These are phyloP conservation scores for Xestia c-nigrum DNA, from an alignment of 2,888 invertebrate species.

Conservation along the genomic window DNA sequence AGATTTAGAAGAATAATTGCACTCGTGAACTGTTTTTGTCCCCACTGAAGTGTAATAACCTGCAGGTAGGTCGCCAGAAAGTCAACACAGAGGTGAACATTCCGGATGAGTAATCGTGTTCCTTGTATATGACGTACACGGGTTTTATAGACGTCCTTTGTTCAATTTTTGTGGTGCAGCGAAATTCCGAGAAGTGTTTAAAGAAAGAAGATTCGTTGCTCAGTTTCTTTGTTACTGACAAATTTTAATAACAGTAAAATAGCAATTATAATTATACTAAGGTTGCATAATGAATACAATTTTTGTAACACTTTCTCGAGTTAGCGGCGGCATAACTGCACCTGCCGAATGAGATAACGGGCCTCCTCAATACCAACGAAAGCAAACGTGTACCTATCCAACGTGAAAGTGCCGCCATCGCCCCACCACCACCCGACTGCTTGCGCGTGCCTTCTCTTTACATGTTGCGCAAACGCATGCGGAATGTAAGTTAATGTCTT, in stretches of 20 bases:
- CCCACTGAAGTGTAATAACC: slow-evolving; percentile 84
- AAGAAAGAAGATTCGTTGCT: slow-evolving; percentile 32
- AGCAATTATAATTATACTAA: slow-evolving; percentile 52
- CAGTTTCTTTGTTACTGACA: slow-evolving; percentile 17
- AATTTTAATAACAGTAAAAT: slow-evolving; percentile 48
- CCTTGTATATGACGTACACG: slow-evolving; percentile 71
- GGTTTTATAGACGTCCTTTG: slow-evolving; percentile 66
- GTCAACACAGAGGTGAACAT: slow-evolving; percentile 80
- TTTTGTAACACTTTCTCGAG: slow-evolving; percentile 88
- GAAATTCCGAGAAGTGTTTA: slow-evolving; percentile 30
- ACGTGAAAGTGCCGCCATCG: slow-evolving; percentile 85
- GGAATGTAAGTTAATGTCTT: slow-evolving; percentile 77
- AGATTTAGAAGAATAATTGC: slow-evolving; percentile 77
- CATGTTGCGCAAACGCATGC: slow-evolving; percentile 87
- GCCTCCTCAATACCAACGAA: slow-evolving; percentile 84
- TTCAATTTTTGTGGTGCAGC: slow-evolving; percentile 56
- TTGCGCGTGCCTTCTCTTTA: slow-evolving; percentile 82
- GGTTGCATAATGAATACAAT: slow-evolving; percentile 82
- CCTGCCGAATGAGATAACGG: slow-evolving; percentile 90
- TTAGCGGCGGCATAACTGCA: slow-evolving; percentile 79
- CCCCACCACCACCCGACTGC: slow-evolving; percentile 66
- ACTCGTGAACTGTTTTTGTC: slow-evolving; percentile 81
- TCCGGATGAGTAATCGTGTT: slow-evolving; percentile 79
- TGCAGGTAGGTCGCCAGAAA: slow-evolving; percentile 86
- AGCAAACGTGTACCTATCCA: slow-evolving; percentile 86